phyloP scores from a whole-genome alignment of 1,140 invertebrate genomes.

The Leguminivora glycinivorella region DNA sequence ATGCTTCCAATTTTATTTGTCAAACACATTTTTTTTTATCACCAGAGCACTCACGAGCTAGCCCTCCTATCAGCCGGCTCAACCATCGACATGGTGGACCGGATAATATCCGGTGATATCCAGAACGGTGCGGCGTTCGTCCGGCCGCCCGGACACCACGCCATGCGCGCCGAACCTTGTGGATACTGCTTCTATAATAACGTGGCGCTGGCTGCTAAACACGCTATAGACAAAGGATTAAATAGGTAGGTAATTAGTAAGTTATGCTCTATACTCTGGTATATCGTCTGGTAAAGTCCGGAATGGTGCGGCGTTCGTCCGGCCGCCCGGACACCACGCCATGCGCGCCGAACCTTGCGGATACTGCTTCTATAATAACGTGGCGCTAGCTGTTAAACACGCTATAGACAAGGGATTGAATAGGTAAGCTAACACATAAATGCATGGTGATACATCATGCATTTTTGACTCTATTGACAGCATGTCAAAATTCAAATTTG shows the following conservation, averaged over 20 bases:
- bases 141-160: conserved; percentile 98
- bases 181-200: conserved; percentile 99
- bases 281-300: conserved; percentile 84
- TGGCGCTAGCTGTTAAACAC: conserved; percentile 93
- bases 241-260: conserved; percentile 48
- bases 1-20: too few relatives aligned
- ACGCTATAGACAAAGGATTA: conserved; percentile 84
- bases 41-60: conserved; percentile 89
- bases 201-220: conserved; percentile 93
- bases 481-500: too few relatives aligned
- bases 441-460: too few relatives aligned
- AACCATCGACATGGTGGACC: conserved; percentile 88
- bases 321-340: conserved; percentile 98
- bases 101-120: conserved; percentile 83
- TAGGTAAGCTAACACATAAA: too few relatives aligned
- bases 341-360: conserved; percentile 93
- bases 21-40: conserved; percentile 41
- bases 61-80: conserved; percentile 89
- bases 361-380: conserved; percentile 99
- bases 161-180: conserved; percentile 91
- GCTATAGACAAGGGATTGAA: conserved; percentile 82
- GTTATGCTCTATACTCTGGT: too few relatives aligned
- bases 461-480: too few relatives aligned
- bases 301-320: conserved; percentile 91
- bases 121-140: conserved; percentile 92